These are phyloP conservation scores for Cuniculus paca DNA, from an alignment of 2,797 vertebrate genomes.

Conservation along the genomic window DNA sequence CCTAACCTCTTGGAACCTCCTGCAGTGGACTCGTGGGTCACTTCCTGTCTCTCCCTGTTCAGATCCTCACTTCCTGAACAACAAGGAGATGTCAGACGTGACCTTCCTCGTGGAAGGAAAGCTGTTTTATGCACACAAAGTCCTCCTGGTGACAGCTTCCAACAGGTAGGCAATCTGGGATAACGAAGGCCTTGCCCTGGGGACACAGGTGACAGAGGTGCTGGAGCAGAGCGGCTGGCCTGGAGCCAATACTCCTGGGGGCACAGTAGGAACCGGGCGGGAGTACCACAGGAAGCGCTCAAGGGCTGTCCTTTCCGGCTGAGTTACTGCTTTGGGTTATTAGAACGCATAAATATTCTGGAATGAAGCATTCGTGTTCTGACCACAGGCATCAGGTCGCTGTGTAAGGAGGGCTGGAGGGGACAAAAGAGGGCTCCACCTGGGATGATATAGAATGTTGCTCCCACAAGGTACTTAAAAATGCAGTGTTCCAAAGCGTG, in stretches of 20 bases:
- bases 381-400: not conserved
- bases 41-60: rapidly evolving
- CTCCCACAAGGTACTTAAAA: not conserved
- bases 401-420: not conserved
- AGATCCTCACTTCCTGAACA: conserved; percentile 99
- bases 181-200: not conserved
- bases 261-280: not conserved
- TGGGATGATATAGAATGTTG: not conserved
- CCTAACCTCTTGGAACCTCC: not conserved
- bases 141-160: conserved; percentile 97
- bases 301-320: not conserved
- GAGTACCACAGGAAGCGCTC: not conserved
- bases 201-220: not conserved
- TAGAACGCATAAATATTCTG: not conserved
- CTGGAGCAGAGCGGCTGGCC: not conserved
- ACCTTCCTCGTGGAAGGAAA: conserved; percentile 97
- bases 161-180: conserved; percentile 90
- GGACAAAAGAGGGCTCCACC: not conserved
- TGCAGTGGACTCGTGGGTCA: not conserved
- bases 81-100: conserved; percentile 98
- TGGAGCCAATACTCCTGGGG: too few relatives aligned
- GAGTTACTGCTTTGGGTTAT: not conserved
- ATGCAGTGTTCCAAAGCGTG: not conserved
- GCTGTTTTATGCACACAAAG: conserved; percentile 97
- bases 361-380: not conserved